Evolutionary conservation across 2,888 invertebrate genomes (phyloP), one percentile per base, ranked within the genome.

Genomic region (Margaritifera margaritifera): DNA sequence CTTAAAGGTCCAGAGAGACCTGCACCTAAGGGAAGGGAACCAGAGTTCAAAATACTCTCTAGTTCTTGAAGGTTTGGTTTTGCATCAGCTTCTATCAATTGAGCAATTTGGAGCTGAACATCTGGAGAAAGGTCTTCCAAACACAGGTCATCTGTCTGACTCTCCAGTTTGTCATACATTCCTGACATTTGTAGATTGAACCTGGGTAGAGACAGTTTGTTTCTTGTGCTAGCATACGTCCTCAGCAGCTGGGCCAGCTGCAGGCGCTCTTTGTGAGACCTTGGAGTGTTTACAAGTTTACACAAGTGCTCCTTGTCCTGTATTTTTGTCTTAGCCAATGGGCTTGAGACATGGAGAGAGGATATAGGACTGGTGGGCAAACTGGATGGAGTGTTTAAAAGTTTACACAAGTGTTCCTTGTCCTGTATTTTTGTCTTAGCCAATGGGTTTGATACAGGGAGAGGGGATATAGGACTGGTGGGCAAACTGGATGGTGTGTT

Each of bases 221-320:
- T 76, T 53, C 78, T 74, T 25, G 80, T 77, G 42, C 77, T 77
- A 11, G 80, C 78, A 71, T 83, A 78, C 52, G 75, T 72, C 64
- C 81, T 72, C 42, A 86, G 66, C 75, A 86, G 79, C 56, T 80
- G 72, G 20, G 84, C 84, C 18, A 86, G 68, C 51, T 81, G 77
- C 52, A 79, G 59, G 51, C 81, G 71, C 67, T 86, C 82, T 66
- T 82, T 84, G 8, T 82, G 72, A 27, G 86, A 83, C 56, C 84
- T 73, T 25, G 87, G 87, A 20, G 83, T 79, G 65, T 86, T 86
- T 18, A 87, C 83, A 79, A 87, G 83, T 65, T 83, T 85, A 25
- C 80, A 63, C 19, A 86, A 71, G 27, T 73, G 50, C 50, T 78
- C 63, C 56, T 69, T 72, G 51, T 72, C 68, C 50, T 58, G 63